Base-by-base conservation (phyloP, 2,113 vertebrate genomes). In the Megaceryle maxima region DNA sequence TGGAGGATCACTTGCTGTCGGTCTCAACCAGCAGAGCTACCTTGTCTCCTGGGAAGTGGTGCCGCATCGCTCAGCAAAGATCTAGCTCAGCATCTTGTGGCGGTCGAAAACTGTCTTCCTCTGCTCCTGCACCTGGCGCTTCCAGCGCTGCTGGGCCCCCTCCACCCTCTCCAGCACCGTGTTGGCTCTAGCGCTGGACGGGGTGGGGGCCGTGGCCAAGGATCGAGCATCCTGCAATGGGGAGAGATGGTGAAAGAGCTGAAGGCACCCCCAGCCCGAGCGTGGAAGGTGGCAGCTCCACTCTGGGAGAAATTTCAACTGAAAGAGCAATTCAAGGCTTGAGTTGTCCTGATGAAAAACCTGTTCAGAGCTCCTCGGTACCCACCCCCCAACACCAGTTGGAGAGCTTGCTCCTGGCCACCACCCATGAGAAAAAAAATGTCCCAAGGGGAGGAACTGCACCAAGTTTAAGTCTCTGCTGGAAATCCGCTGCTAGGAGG, bases 101-200 rank as follows among this genome's bases (percentile, higher is more conserved):
- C 99, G 99, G 88, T 99, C 99, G 3, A 99, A 99, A 53, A 99
- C 99, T 0, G 99, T 99, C 98, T 99, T 99, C 91, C 99, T 98
- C 96, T 99, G 99, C 91, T 99, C 99, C 98, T 99, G 99, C 92
- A 99, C 99, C 96, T 99, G 99, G 92, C 98, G 98, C 95, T 99
- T 99, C 99, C 99, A 99, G 87, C 99, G 98, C 96, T 99, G 99
- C 98, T 99, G 99, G 1, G 99, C 99, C 3, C 99, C 99, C 79
- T 99, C 99, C 28, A 99, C 99, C 7, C 99, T 97, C 96, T 99
- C 99, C 97, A 99, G 97, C 85, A 99, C 98, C 0, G 99, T 99
- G 98, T 99, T 99, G 46, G 98, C 98, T 73, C 98, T 98, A 35
- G 97, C 96, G 0, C 97, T 97, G 0, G 96, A 70, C 0, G 94